Percentiles rank a stretch among this genome's conserved stretches.
Evolutionary conservation across 2,113 vertebrate species (phyloP).

Genomic region (Nesogale talazaci): DNA sequence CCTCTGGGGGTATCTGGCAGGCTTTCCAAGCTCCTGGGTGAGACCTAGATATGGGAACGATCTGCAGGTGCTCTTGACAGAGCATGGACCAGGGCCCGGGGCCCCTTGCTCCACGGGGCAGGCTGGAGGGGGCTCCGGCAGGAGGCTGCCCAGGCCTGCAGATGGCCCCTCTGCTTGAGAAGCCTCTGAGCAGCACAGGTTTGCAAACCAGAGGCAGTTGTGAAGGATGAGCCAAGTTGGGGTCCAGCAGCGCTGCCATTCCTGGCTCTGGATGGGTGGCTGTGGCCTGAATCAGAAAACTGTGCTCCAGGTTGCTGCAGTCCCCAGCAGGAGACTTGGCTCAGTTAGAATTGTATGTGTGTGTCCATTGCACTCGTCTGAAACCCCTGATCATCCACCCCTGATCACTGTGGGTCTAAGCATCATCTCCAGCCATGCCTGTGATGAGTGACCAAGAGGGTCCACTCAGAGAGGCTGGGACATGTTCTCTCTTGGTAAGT

Average conservation of each 20-base stretch:
- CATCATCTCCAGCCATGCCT: fast-evolving
- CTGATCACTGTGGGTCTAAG: no score
- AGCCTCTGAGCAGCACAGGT: neutral
- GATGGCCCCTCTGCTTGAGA: neutral
- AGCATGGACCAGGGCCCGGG: no score
- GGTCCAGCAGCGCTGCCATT: neutral
- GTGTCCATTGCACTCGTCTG: neutral
- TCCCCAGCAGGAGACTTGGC: neutral
- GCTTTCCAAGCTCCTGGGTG: neutral
- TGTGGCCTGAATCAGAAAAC: neutral
- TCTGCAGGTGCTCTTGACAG: neutral
- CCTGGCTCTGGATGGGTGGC: neutral
- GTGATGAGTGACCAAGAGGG: neutral
- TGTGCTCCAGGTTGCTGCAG: neutral
- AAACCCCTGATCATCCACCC: no score
- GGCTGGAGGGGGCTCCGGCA: neutral
- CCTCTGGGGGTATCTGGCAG: neutral
- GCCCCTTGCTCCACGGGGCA: fast-evolving
- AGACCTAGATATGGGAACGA: neutral
- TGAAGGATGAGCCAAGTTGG: neutral
- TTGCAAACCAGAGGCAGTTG: no score
- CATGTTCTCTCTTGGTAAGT: neutral
- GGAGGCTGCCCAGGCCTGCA: no score
- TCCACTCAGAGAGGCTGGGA: no score
- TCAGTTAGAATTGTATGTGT: neutral